These are phyloP conservation scores for Saccopteryx bilineata DNA, from an alignment of 2,113 vertebrate species.

Conservation along the genomic window DNA sequence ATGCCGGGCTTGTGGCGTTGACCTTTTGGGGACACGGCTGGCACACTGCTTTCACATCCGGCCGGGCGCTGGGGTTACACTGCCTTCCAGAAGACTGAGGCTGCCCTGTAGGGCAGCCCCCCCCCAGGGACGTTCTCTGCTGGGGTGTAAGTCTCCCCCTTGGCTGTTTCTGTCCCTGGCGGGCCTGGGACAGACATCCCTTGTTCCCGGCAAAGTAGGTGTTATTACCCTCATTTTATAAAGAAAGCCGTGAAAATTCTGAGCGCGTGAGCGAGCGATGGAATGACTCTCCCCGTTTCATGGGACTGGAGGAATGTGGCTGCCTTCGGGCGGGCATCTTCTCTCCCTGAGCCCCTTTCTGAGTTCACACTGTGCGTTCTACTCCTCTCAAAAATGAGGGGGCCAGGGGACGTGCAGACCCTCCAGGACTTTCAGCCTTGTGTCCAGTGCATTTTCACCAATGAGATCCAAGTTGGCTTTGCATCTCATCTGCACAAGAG, in stretches of 20 bases:
- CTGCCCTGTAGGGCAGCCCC: neutral
- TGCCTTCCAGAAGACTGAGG: neutral
- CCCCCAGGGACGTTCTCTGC: neutral
- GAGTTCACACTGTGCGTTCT: neutral
- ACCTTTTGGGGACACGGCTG: neutral
- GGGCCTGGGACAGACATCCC: slow-evolving; percentile 12
- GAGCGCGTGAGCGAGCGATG: no score
- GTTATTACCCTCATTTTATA: neutral
- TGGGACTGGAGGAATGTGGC: neutral
- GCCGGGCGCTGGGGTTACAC: neutral
- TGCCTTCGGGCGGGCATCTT: neutral
- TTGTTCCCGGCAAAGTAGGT: neutral
- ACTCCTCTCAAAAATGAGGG: no score
- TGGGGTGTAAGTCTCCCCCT: slow-evolving; percentile 44
- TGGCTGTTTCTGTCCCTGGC: neutral
- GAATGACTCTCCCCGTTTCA: neutral
- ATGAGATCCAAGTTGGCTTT: no score
- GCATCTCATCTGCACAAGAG: no score
- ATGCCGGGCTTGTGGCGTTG: neutral
- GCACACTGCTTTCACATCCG: neutral
- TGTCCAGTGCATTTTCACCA: no score
- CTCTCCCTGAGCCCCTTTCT: neutral
- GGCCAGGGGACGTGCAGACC: no score
- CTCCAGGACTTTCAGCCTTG: no score
- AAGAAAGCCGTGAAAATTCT: slow-evolving; percentile 45